Evolutionary conservation across 1,140 invertebrate species (phyloP).

Genomic region (Eulimnadia texana): DNA sequence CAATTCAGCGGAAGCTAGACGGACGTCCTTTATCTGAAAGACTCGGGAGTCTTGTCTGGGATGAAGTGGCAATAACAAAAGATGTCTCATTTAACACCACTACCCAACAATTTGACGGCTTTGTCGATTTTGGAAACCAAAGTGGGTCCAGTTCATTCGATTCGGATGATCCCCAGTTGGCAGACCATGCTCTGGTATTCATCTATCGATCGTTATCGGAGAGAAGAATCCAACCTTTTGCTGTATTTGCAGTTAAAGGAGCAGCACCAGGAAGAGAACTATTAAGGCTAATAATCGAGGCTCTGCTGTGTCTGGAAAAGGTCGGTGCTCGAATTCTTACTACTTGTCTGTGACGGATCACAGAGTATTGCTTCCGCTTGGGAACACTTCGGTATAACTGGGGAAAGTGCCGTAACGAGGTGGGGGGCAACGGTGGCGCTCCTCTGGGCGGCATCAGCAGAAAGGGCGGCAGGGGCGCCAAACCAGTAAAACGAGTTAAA

Average conservation of each 20-base stretch:
- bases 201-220: neutral
- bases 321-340: neutral
- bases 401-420: too few relatives aligned
- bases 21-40: neutral
- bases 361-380: too few relatives aligned
- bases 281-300: neutral
- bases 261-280: neutral
- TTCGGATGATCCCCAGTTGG: neutral
- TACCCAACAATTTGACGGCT: neutral
- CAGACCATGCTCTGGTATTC: constrained; percentile 1
- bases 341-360: neutral
- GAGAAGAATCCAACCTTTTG: neutral
- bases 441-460: too few relatives aligned
- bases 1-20: neutral
- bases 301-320: neutral
- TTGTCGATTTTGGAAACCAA: neutral
- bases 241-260: neutral
- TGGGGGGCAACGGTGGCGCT: too few relatives aligned
- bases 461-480: too few relatives aligned
- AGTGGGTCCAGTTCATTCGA: neutral
- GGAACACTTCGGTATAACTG: too few relatives aligned
- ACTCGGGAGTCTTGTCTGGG: neutral
- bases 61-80: neutral
- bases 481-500: too few relatives aligned
- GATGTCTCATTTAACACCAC: neutral